Base-by-base conservation (phyloP, 2,888 invertebrate genomes). In the Lithosia quadra region DNA sequence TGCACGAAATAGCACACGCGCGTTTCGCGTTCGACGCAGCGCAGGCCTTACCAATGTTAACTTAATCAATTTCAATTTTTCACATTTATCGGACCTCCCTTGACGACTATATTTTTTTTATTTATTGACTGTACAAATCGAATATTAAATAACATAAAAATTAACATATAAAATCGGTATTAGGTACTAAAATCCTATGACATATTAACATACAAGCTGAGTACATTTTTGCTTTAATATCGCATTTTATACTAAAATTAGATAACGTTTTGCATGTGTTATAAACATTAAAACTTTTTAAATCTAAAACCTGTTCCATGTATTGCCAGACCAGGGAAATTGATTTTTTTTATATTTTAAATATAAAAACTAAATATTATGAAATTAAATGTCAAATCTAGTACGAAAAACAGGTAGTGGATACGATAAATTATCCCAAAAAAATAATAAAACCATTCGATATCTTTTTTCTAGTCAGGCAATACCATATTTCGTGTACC, bases 401-500 rank as follows among this genome's bases (percentile, higher is more conserved):
- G 18, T 39, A 9, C 22, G 21, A 60, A 60, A n/a, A 60, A 18
- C 18, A 39, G 39, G 21, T 22, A 24, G 22, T 33, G 4, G 22
- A 10, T 60, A 13, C 9, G 13, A 49, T n/a, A n/a, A n/a, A n/a
- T n/a, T 49, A n/a, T 49, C 4, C 22, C 0, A 56, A 15, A 22
- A 22, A 56, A 24, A 24, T 24, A 56, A 22, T 21, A 11, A 13
- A 56, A 24, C 22, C 13, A 34, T 53, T 62, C 18, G 24, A 15
- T 62, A 62, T 62, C 0, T 55, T 55, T 63, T 53, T 21, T 55
- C 53, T 34, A 43, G 53, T 24, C 22, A 22, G 22, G 53, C 63
- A 34, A 62, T n/a, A n/a, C 24, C 28, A 11, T 24, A 78, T 76
- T 69, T 75, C 76, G 89, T 89, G 89, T 89, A 80, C 89, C 89